Conservation (phyloP, 2,113 vertebrate species). For the Stercorarius parasiticus region DNA sequence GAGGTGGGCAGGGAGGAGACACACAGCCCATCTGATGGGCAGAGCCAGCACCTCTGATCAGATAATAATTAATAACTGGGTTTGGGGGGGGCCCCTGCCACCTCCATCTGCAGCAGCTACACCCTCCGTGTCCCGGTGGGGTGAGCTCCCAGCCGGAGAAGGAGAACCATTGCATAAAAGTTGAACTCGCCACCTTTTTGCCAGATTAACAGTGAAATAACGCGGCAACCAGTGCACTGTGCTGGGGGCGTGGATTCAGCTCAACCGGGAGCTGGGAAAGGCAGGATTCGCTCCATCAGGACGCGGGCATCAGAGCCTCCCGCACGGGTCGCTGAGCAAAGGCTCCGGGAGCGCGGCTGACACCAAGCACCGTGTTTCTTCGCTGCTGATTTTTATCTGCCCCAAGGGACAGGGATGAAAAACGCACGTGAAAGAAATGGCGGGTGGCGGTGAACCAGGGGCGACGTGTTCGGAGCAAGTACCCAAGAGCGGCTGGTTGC, state of each 20-base stretch:
- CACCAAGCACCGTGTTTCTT: accelerated
- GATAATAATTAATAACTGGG: slow-evolving; percentile 10
- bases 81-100: not conserved
- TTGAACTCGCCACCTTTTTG: not conserved
- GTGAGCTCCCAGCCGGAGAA: not conserved
- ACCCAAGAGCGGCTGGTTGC: not conserved
- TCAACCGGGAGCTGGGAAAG: not conserved
- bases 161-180: not conserved
- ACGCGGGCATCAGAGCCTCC: not conserved
- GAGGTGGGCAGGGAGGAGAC: slow-evolving; percentile 4
- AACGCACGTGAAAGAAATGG: not conserved
- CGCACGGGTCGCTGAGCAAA: not conserved
- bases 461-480: accelerated
- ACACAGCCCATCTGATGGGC: not conserved
- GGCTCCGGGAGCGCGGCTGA: accelerated
- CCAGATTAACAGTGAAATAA: not conserved
- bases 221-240: accelerated
- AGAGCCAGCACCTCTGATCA: not conserved
- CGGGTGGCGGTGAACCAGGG: not conserved
- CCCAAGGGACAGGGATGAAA: accelerated
- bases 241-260: accelerated
- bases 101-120: not conserved
- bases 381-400: not conserved
- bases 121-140: accelerated
- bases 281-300: not conserved